These are phyloP conservation scores for Oegoconia quadripuncta DNA, from an alignment of 2,888 invertebrate genomes.

Conservation along the genomic window DNA sequence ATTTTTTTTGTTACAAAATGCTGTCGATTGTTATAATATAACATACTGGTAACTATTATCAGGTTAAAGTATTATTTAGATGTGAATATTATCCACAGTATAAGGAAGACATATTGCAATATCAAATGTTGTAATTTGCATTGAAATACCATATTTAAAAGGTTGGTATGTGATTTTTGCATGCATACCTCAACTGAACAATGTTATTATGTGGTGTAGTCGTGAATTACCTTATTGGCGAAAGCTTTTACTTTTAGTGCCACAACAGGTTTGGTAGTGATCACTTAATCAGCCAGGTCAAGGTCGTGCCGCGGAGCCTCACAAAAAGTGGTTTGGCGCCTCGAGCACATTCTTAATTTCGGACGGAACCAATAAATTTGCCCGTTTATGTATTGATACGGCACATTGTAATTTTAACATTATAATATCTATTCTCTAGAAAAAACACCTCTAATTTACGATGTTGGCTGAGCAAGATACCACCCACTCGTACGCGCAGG, in stretches of 20 bases:
- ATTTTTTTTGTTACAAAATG: too few relatives aligned
- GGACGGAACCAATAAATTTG: slow-evolving; percentile 53
- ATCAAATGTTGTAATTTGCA: too few relatives aligned
- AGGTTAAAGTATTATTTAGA: too few relatives aligned
- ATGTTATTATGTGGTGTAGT: neutral
- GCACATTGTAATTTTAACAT: slow-evolving; percentile 27
- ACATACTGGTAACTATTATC: too few relatives aligned
- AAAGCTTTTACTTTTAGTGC: slow-evolving; percentile 67
- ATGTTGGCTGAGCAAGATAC: slow-evolving; percentile 19
- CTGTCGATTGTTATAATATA: too few relatives aligned
- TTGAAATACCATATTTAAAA: too few relatives aligned
- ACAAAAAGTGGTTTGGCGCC: slow-evolving; percentile 60
- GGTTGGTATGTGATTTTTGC: neutral
- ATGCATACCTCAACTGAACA: too few relatives aligned
- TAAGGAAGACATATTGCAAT: too few relatives aligned
- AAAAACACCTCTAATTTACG: slow-evolving; percentile 41
- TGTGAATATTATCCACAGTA: too few relatives aligned
- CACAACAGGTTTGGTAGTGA: slow-evolving; percentile 57
- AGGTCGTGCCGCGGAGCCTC: slow-evolving; percentile 44
- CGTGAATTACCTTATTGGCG: slow-evolving; percentile 37
- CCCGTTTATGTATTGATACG: slow-evolving; percentile 35
- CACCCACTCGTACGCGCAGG: slow-evolving; percentile 32
- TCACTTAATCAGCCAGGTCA: slow-evolving; percentile 66
- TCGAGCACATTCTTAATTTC: slow-evolving; percentile 47
- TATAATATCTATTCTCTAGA: slow-evolving; percentile 25